Conservation (phyloP, 2,113 vertebrate genomes). For the Struthio camelus region DNA sequence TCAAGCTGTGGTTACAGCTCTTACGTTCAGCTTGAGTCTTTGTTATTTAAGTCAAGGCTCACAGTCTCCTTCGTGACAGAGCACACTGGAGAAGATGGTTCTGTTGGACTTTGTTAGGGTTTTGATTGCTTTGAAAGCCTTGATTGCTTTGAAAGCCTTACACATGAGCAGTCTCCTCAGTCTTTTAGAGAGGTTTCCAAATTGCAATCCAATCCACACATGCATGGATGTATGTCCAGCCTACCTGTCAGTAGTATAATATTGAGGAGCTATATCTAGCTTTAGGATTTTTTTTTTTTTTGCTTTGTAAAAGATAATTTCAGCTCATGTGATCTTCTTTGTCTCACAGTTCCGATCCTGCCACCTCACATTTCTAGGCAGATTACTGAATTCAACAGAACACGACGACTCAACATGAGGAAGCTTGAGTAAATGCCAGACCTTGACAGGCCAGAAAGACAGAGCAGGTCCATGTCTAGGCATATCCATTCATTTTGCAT, state of each 20-base stretch:
- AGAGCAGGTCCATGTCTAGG: neutral
- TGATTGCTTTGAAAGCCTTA: neutral
- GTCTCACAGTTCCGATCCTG: conserved; percentile 18
- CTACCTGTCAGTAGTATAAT: neutral
- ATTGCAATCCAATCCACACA: neutral
- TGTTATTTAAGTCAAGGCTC: neutral
- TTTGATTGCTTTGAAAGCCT: conserved; percentile 6
- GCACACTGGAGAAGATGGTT: neutral
- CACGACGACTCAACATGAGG: neutral
- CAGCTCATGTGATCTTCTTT: neutral
- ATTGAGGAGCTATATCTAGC: neutral
- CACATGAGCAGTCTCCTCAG: neutral
- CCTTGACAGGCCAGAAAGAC: neutral
- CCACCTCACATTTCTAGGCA: neutral
- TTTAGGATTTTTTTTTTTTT: neutral
- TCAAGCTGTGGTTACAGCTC: neutral
- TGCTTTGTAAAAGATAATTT: neutral
- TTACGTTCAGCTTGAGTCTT: neutral
- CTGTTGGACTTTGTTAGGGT: neutral
- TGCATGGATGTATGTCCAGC: neutral
- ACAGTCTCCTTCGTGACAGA: neutral
- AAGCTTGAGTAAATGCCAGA: conserved; percentile 15
- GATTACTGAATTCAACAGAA: neutral
- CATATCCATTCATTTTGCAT: conserved; percentile 28
- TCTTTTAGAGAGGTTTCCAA: neutral